phyloP scores from a whole-genome alignment of 23 tunicate species.

The Clavelina lepadiformis region DNA sequence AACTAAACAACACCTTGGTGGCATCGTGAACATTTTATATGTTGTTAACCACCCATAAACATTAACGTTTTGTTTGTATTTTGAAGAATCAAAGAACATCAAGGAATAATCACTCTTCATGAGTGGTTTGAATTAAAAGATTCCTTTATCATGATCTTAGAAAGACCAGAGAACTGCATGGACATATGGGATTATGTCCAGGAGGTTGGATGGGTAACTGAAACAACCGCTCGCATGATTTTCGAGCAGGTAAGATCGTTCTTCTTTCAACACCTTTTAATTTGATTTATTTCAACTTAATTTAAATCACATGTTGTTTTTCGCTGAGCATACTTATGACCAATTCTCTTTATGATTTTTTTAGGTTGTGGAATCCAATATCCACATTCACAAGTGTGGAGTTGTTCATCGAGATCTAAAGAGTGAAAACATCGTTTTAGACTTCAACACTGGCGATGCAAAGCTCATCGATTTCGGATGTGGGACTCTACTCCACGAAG shows the following conservation, averaged over 20 bases:
- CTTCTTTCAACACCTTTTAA: too few relatives aligned
- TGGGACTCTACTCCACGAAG: constrained; percentile 77
- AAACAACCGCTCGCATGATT: constrained; percentile 58
- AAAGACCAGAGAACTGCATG: constrained; percentile 56
- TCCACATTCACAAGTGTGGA: constrained; percentile 71
- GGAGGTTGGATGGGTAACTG: constrained; percentile 63
- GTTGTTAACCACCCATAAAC: too few relatives aligned
- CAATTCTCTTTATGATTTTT: too few relatives aligned
- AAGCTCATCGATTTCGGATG: constrained; percentile 90
- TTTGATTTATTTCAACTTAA: too few relatives aligned
- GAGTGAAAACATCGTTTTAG: constrained; percentile 71
- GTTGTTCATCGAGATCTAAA: constrained; percentile 91
- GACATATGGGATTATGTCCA: constrained; percentile 87
- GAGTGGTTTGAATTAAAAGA: constrained; percentile 86
- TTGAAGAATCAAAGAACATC: constrained; percentile 62
- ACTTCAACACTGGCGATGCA: constrained; percentile 53
- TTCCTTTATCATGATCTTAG: constrained; percentile 67
- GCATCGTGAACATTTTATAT: too few relatives aligned
- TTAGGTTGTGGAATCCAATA: constrained; percentile 44
- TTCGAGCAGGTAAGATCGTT: constrained; percentile 84
- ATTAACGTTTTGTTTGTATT: too few relatives aligned
- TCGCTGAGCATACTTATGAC: too few relatives aligned
- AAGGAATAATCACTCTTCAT: constrained; percentile 45
- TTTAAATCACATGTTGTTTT: too few relatives aligned
- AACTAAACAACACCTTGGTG: too few relatives aligned